Conservation (phyloP, 2,888 invertebrate genomes). For the Acanthosepion esculentum region DNA sequence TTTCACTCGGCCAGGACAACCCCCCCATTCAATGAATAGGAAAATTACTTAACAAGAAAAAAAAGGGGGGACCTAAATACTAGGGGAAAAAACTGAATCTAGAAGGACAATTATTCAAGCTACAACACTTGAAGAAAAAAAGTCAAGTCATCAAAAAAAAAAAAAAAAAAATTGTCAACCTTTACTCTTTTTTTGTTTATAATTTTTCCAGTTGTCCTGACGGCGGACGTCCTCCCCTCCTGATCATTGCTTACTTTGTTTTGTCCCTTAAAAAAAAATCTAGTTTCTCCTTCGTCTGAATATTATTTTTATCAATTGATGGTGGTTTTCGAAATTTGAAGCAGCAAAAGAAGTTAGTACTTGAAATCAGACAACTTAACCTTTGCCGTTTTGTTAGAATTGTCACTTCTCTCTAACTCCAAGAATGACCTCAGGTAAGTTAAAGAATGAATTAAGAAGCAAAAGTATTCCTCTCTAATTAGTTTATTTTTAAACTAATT, state of each 20-base stretch:
- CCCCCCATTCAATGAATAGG: not conserved
- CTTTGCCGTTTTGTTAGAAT: not conserved
- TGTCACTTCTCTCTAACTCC: not conserved
- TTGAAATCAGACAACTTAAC: not conserved
- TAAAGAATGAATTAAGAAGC: not conserved
- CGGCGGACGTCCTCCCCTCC: too few relatives aligned
- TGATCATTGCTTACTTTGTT: too few relatives aligned
- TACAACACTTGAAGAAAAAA: too few relatives aligned
- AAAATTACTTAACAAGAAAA: not conserved
- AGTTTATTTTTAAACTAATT: not conserved
- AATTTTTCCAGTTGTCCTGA: too few relatives aligned
- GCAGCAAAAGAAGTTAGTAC: not conserved
- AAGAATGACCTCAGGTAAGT: conserved; percentile 8
- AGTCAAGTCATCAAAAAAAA: too few relatives aligned
- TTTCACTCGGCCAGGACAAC: not conserved
- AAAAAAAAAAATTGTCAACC: too few relatives aligned
- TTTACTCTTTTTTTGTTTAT: too few relatives aligned
- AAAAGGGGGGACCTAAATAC: not conserved
- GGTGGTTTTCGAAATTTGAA: not conserved
- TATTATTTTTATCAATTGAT: too few relatives aligned
- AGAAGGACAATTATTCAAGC: too few relatives aligned
- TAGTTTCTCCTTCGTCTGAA: too few relatives aligned
- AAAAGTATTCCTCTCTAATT: not conserved
- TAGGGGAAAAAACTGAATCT: too few relatives aligned
- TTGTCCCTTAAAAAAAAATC: too few relatives aligned